Conservation (phyloP, 2,797 vertebrate genomes). For the Periophthalmus magnuspinnatus region DNA sequence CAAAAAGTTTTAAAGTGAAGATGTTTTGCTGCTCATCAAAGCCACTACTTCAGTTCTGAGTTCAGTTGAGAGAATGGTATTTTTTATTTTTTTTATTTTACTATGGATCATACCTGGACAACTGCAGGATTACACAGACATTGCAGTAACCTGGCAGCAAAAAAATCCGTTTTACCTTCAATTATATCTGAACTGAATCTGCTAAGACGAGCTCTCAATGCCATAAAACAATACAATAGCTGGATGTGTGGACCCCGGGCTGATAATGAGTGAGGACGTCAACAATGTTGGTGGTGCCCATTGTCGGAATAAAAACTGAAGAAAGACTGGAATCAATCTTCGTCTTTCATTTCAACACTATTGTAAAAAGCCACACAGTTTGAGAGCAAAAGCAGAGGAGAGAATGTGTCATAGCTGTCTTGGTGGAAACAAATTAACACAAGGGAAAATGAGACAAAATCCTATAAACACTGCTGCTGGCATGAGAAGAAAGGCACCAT, state of each 20-base stretch:
- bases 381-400: constrained; percentile 65
- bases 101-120: too few relatives aligned
- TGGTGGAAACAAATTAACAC: constrained; percentile 78
- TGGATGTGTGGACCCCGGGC: constrained; percentile 18
- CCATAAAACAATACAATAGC: constrained; percentile 43
- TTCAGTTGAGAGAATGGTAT: too few relatives aligned
- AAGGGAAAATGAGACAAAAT: constrained; percentile 77
- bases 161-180: constrained; percentile 19
- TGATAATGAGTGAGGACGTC: constrained; percentile 21
- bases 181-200: constrained; percentile 19
- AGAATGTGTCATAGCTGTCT: constrained; percentile 76
- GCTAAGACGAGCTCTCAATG: constrained; percentile 36
- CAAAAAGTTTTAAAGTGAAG: too few relatives aligned
- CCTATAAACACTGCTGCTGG: constrained; percentile 76
- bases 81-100: too few relatives aligned
- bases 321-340: constrained; percentile 31
- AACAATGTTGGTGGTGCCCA: constrained; percentile 31
- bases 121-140: too few relatives aligned
- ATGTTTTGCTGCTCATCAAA: too few relatives aligned
- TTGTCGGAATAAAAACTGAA: constrained; percentile 39
- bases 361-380: constrained; percentile 54
- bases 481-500: constrained; percentile 65
- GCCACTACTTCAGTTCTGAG: too few relatives aligned
- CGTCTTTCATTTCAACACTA: constrained; percentile 8
- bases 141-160: background rate